Conservation (phyloP, 2,797 vertebrate species). For the Bufotes viridis region DNA sequence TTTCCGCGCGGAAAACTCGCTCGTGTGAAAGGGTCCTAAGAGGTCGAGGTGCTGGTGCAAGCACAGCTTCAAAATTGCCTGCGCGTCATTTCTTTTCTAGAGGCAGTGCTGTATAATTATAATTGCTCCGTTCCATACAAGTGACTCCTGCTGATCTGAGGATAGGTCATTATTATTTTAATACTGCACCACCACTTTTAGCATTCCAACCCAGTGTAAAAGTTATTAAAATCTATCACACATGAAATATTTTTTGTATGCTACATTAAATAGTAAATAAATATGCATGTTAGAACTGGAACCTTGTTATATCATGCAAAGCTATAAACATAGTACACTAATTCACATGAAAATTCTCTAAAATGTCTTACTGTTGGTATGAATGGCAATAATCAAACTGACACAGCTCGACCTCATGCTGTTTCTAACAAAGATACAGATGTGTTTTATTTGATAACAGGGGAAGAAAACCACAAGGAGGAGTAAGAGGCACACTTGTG, state of each 20-base stretch:
- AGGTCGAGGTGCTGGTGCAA: too few relatives aligned
- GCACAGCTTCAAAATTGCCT: too few relatives aligned
- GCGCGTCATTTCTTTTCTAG: too few relatives aligned
- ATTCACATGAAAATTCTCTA: not conserved
- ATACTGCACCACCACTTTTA: too few relatives aligned
- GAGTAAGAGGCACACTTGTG: slow-evolving; percentile 39
- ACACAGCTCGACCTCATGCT: slow-evolving; percentile 44
- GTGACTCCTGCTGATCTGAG: too few relatives aligned
- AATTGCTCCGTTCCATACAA: too few relatives aligned
- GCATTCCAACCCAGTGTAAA: too few relatives aligned
- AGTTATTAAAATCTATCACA: not conserved
- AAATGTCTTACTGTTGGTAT: not conserved
- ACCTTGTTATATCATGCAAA: not conserved
- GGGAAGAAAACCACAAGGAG: slow-evolving; percentile 42
- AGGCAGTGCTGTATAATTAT: too few relatives aligned
- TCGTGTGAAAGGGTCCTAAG: too few relatives aligned
- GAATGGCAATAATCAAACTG: slow-evolving; percentile 35
- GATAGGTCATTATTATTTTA: too few relatives aligned
- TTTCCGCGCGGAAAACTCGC: too few relatives aligned
- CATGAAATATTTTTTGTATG: too few relatives aligned
- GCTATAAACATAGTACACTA: not conserved
- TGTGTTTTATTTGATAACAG: slow-evolving; percentile 53
- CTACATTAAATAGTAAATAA: not conserved
- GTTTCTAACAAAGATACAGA: slow-evolving; percentile 57
- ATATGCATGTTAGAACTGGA: not conserved